Base-by-base conservation (phyloP, 2,797 vertebrate species). In the Thunnus albacares region DNA sequence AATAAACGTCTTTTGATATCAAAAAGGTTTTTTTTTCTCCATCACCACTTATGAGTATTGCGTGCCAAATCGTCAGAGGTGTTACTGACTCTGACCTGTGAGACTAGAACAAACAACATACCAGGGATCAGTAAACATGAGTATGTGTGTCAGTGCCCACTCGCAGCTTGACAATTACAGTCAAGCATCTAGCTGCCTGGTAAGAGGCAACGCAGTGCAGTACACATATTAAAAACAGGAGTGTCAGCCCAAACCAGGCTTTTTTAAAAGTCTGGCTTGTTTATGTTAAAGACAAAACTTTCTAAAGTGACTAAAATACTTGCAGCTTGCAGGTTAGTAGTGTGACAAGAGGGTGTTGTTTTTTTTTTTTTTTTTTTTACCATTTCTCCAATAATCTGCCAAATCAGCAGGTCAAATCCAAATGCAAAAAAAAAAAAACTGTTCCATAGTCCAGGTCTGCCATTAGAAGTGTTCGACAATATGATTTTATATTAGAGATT, bases 261-360 rank as follows among this genome's bases (percentile, higher is more conserved):
- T 2, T 56, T 56, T 66, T 41, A 76, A 60, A 47, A 43, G 52
- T 57, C 76, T 83, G 61, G 59, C 82, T 87, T 63, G 55, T 17
- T 1, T 24, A 26, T 71, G 76, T 86, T 89, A 65, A 57, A 64
- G n/a, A 15, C 2, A 71, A 75, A 84, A 41, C 49, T 61, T 45
- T 47, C 51, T 51, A 58, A 49, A 43, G 10, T 76, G 57, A 67
- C 52, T 57, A 15, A 47, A 56, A 73, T 20, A 75, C 61, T 59
- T 56, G 15, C 43, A 51, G 60, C 52, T 59, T 67, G 65, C 11
- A 33, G 68, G 70, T 90, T 89, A 81, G 87, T 81, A 18, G 22
- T 58, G 22, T 75, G 70, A 68, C 57, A 58, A 56, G 45, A 72
- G 38, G n/a, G 26, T 78, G 69, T 53, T 28, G 28, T 30, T 30